Base-by-base conservation (phyloP, 2,797 vertebrate genomes). In the Lutjanus campechanus region DNA sequence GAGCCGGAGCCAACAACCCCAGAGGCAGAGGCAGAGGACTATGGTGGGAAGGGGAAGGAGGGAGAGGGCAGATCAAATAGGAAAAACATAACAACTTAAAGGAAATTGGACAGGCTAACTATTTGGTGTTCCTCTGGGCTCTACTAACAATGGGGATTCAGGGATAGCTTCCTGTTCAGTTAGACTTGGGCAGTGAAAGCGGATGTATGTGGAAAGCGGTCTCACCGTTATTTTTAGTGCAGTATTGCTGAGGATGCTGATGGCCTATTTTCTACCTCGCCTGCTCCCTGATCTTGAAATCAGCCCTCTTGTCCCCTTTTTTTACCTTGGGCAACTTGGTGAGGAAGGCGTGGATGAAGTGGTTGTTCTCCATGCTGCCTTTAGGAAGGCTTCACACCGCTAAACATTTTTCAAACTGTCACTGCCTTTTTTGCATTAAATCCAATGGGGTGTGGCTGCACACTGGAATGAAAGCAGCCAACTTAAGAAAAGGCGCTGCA, bases 111-210 rank as follows among this genome's bases (percentile, higher is more conserved):
- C 79, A 69, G n/a, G 76, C 75, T 55, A 81, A 89, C 67, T 77
- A 72, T 61, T 68, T 80, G 72, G 73, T 54, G 81, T 79, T 87
- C 79, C 84, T 76, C 19, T 76, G 63, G 73, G 81, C 73, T 69
- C 63, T 13, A 17, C 69, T 69, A 88, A 92, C 89, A 94, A 90
- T 88, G 55, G 88, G 63, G 73, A 85, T 79, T 80, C 70, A 73
- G 84, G 70, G 82, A 88, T 80, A 44, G 77, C 71, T 91, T 93
- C 88, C 89, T 88, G 88, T 77, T 85, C 70, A n/a, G 50, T 76
- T 70, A 64, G 77, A 84, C 47, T 58, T 73, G 40, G 79, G 73
- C 77, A 79, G 83, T 76, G 75, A 88, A 88, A 83, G 77, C 85
- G 81, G 91, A 88, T 85, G 83, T 56, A 76, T 72, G 68, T 29